Conservation (phyloP, 2,797 vertebrate genomes). For the Phoebastria nigripes region DNA sequence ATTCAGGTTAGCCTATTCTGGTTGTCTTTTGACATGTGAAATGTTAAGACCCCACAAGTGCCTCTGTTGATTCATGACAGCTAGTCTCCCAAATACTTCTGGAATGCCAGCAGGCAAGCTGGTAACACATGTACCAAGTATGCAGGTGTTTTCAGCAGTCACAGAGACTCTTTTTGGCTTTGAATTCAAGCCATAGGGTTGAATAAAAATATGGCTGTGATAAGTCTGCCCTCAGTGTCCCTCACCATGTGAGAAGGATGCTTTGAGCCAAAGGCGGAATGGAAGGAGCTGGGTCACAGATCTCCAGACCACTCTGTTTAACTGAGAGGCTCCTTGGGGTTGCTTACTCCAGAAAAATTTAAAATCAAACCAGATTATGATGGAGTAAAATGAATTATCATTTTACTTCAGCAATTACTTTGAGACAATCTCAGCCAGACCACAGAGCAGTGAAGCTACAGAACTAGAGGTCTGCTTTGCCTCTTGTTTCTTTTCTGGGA, state of each 20-base stretch:
- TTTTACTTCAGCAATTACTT: not conserved
- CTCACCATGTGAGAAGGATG: not conserved
- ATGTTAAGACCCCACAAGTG: not conserved
- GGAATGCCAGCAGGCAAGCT: not conserved
- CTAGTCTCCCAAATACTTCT: not conserved
- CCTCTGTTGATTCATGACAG: not conserved
- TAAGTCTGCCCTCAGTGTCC: not conserved
- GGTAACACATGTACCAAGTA: not conserved
- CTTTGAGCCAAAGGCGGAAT: not conserved
- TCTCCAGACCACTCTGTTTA: not conserved
- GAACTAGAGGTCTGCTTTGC: not conserved
- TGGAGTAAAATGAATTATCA: not conserved
- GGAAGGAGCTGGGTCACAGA: not conserved
- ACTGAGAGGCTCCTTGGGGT: not conserved
- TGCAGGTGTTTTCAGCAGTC: not conserved
- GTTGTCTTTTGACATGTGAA: not conserved
- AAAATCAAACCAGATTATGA: not conserved
- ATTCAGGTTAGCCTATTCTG: not conserved
- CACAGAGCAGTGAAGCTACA: not conserved
- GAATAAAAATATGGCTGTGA: not conserved
- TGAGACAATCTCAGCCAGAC: not conserved
- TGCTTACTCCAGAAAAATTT: not conserved
- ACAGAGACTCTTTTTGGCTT: not conserved
- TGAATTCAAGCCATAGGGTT: not conserved
- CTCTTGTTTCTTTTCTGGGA: not conserved